Evolutionary conservation across 1,140 invertebrate genomes (phyloP), one percentile per base, ranked within the genome.

Genomic region (Zaprionus lachaisei): DNA sequence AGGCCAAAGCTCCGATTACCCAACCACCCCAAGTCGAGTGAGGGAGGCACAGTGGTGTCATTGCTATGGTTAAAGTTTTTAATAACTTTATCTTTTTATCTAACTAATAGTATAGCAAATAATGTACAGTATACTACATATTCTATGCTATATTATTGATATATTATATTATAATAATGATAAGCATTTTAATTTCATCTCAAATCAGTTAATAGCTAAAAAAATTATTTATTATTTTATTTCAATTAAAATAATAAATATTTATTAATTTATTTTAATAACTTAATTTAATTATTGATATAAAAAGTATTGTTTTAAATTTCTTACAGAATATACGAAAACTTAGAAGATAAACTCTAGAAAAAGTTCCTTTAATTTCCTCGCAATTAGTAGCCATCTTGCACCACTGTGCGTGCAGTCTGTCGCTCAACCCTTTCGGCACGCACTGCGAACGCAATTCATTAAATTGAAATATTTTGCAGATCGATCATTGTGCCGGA

Each of bases 401-500:
- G 22, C 28, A 28, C 64, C 83, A 83, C 72, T 77, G 83, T 86
- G 67, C 62, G 6, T 41, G 12, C n/a, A 22, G 49, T 51, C 38
- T 22, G 67, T 57, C 54, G 49, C 77, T 83, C 24, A 87, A 87
- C 83, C 83, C 85, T 89, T 56, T 63, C 41, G 41, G 7, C 80
- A 58, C 75, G 79, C 74, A 65, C 69, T 64, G 77, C 58, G 72
- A 73, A 70, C 72, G 85, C 84, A 85, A 85, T 89, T 89, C 85
- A 89, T 89, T 89, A 89, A 89, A 90, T 82, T 89, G 85, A 89
- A 89, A 89, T 89, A 89, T 90, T 89, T 89, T 70, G 34, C 65
- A 90, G 86, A 91, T 91, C 86, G 85, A 90, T 90, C 85, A 90
- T 80, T 90, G 75, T 69, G 64, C 31, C 31, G 31, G 31, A 9